Percentiles rank a stretch among this genome's conserved stretches.
Conservation (phyloP, 30 jellyfish, hydroid and myxozoan species). For the Cassiopea andromeda region DNA sequence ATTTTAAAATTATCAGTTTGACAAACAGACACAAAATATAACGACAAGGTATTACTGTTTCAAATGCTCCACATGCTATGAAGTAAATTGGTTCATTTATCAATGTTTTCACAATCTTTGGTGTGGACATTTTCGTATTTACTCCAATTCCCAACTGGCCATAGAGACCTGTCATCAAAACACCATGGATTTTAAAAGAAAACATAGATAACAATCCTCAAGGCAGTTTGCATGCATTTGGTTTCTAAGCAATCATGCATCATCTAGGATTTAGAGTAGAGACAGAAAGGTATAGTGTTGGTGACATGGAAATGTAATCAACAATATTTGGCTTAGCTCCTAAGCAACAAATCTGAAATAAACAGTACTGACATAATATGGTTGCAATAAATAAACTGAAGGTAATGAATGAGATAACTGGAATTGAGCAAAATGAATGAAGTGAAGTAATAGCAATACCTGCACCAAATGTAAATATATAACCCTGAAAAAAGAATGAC, state of each 20-base stretch:
- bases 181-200: background rate
- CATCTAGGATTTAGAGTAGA: too few species aligned
- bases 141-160: conserved; percentile 96
- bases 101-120: conserved; percentile 75
- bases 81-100: conserved; percentile 70
- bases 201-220: background rate
- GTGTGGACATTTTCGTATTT: conserved; percentile 74
- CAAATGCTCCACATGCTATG: conserved; percentile 92
- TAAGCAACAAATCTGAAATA: too few species aligned
- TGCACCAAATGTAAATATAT: conserved; percentile 89
- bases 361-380: too few species aligned
- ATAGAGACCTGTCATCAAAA: conserved; percentile 65
- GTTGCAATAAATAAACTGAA: too few species aligned
- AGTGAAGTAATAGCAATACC: conserved; percentile 56
- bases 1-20: too few species aligned
- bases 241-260: too few species aligned
- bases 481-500: conserved; percentile 56
- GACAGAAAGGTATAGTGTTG: too few species aligned
- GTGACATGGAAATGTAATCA: too few species aligned
- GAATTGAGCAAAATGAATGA: background rate
- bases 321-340: too few species aligned
- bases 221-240: too few species aligned
- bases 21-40: too few species aligned
- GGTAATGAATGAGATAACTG: too few species aligned
- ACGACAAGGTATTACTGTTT: conserved; percentile 71